Conservation (phyloP, 1,140 invertebrate genomes). For the Mycetomoellerius zeteki region DNA sequence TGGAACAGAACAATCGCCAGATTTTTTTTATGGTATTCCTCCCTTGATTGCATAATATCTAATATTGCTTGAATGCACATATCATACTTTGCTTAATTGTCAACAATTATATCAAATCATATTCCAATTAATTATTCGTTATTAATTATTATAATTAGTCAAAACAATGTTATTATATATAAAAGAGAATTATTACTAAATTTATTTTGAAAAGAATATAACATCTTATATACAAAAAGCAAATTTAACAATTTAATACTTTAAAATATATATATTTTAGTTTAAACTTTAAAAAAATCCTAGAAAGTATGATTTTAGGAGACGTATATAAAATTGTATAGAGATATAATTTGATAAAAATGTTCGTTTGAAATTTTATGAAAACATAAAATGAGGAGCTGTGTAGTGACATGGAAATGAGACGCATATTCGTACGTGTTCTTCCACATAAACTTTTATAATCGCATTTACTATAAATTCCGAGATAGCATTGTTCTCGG, state of each 20-base stretch:
- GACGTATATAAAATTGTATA: not conserved
- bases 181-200: not conserved
- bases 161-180: not conserved
- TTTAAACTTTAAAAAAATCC: not conserved
- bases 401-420: not conserved
- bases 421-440: not conserved
- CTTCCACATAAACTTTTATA: not conserved
- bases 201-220: not conserved
- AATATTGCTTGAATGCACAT: not conserved
- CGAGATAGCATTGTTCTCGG: not conserved
- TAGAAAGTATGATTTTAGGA: not conserved
- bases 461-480: not conserved
- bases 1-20: not conserved
- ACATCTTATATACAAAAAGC: not conserved
- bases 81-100: not conserved
- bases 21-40: not conserved
- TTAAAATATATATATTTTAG: too few species aligned
- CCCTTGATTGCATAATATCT: not conserved
- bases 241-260: not conserved
- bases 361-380: too few species aligned
- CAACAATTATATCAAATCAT: conserved; percentile 16
- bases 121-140: not conserved
- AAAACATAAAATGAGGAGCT: not conserved
- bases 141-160: not conserved
- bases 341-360: not conserved